phyloP scores from a whole-genome alignment of 2,113 vertebrate genomes.

The Vidua chalybeata region DNA sequence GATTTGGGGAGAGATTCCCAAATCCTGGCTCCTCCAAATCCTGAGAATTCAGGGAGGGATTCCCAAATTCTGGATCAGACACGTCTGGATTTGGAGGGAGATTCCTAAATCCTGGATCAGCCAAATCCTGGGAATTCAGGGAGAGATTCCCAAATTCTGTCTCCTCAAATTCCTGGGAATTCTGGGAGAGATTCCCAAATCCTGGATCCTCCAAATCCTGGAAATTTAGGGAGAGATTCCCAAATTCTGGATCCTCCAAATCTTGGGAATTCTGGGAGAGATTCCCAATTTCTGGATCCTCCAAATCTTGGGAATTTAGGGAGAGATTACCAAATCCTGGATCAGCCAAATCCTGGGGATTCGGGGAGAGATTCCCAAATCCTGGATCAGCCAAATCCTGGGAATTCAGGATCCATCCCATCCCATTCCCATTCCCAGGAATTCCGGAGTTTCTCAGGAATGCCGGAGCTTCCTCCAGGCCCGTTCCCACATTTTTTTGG shows the following conservation, averaged over 20 bases:
- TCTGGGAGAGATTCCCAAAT: not conserved
- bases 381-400: no score
- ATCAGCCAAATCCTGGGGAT: not conserved
- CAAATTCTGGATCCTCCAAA: no score
- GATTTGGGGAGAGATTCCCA: no score
- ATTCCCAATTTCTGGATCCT: not conserved
- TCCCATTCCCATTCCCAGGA: not conserved
- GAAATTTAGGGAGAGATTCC: not conserved
- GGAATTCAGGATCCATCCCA: not conserved
- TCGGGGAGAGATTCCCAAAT: not conserved
- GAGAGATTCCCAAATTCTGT: no score
- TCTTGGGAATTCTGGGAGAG: not conserved
- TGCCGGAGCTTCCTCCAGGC: not conserved
- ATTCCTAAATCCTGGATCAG: not conserved
- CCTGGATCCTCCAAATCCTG: not conserved
- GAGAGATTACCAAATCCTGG: no score
- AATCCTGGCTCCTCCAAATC: not conserved
- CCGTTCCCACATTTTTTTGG: not conserved
- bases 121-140: not conserved
- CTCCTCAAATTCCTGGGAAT: not conserved
- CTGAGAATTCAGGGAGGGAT: not conserved
- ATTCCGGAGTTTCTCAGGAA: fast-evolving
- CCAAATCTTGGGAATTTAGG: not conserved
- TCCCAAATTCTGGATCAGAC: no score
- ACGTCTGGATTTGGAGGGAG: no score